Evolutionary conservation across 2,797 vertebrate genomes (phyloP), one percentile per base, ranked within the genome.

Genomic region (Melanotaenia parkinsoni): DNA sequence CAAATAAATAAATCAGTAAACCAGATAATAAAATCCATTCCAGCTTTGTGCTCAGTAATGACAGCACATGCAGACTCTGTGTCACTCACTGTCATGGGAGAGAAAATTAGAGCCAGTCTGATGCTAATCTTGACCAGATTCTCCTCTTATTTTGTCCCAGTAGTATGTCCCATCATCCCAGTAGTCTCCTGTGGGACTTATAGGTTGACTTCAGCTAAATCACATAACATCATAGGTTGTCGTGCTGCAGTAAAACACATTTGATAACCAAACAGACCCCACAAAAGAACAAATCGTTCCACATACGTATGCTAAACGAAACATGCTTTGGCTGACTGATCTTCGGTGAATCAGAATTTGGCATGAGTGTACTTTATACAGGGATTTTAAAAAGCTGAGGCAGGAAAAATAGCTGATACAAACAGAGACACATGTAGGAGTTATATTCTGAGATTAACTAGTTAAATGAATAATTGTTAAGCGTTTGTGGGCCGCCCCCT

Each of bases 21-120:
- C 67, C 56, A 53, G 74, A 83, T 95, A 93, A 94, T 93, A 86
- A 89, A 90, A 91, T 77, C 90, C 92, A 91, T 93, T 76, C 91
- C 71, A 35, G 83, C 61, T 58, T 61, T 37, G 82, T 79, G 89
- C 8, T 75, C 79, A 90, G 88, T 92, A 91, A 94, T 91, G 87
- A 88, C 86, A 89, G 81, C 83, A 72, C 77, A 84, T 86, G 80
- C 63, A 72, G 83, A 80, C 81, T 81, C 75, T 75, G 84, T 89
- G 90, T 93, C 92, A 90, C 76, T 91, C 88, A 87, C 77, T 90
- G 80, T 90, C 88, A 88, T 67, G 69, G 77, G 70, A 85, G 83
- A 81, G 87, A 88, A 89, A 92, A 94, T 91, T 90, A 90, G 82
- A 79, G 80, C 83, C 90, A 90, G 91, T 91, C 92, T 87, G 68